These are phyloP conservation scores for Helicoverpa zea DNA, from an alignment of 1,140 invertebrate species.

Conservation along the genomic window DNA sequence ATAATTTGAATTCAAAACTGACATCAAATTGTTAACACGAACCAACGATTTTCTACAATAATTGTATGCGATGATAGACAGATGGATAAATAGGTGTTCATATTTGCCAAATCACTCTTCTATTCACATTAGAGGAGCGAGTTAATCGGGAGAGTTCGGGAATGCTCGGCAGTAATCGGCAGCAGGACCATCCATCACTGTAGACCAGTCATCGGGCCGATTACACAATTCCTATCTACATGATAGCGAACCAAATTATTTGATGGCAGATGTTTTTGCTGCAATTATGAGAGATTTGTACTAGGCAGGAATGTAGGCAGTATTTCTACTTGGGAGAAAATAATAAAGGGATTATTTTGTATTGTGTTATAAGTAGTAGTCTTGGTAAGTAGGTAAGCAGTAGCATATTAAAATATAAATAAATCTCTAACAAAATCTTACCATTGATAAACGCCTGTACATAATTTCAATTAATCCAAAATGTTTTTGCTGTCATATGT, in stretches of 20 bases:
- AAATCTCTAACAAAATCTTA: too few relatives aligned
- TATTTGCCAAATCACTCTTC: conserved; percentile 68
- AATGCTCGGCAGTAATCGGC: conserved; percentile 14
- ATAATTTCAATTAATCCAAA: too few relatives aligned
- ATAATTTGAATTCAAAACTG: neutral
- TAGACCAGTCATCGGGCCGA: conserved; percentile 64
- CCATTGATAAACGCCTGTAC: too few relatives aligned
- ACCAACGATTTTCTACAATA: neutral
- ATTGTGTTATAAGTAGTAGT: too few relatives aligned
- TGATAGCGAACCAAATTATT: conserved; percentile 51
- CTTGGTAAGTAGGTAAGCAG: too few relatives aligned
- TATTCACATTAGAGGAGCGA: conserved; percentile 66
- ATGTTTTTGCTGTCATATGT: too few relatives aligned
- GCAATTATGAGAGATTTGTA: neutral
- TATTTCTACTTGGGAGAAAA: too few relatives aligned
- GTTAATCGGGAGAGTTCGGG: conserved; percentile 60
- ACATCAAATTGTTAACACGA: conserved; percentile 11
- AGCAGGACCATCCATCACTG: conserved; percentile 68
- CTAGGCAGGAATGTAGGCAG: neutral
- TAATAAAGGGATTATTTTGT: too few relatives aligned
- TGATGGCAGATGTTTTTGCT: conserved; percentile 34
- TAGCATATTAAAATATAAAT: too few relatives aligned
- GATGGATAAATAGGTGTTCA: conserved; percentile 41
- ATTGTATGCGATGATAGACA: conserved; percentile 18
- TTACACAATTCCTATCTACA: conserved; percentile 48